Evolutionary conservation across 2,797 vertebrate genomes (phyloP).

Genomic region (Chrysocyon brachyurus): DNA sequence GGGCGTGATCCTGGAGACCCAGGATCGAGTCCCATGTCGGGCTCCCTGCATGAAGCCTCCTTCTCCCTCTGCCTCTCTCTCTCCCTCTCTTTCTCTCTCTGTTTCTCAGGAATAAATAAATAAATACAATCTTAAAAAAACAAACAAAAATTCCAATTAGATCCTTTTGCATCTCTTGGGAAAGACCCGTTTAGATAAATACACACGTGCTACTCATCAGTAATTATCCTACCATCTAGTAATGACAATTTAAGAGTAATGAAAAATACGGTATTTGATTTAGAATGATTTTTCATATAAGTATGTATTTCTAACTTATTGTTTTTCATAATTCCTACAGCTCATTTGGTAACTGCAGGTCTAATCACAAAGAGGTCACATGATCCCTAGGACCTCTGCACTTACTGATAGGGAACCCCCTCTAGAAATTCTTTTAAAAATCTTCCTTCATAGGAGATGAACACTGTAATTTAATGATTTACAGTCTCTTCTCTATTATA

Average conservation of each 20-base stretch:
- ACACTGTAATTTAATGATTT: background rate
- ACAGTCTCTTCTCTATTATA: background rate
- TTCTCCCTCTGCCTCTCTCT: no score
- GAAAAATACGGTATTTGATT: background rate
- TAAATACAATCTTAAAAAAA: no score
- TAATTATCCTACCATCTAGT: background rate
- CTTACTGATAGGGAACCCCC: background rate
- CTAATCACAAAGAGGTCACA: background rate
- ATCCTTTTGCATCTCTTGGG: background rate
- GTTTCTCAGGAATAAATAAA: no score
- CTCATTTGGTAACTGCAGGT: background rate
- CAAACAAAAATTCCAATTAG: background rate
- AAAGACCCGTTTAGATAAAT: background rate
- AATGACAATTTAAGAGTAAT: background rate
- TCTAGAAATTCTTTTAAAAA: background rate
- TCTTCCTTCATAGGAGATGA: background rate
- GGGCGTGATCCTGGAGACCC: no score
- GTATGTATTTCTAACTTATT: background rate
- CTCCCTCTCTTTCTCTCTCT: no score
- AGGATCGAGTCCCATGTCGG: no score
- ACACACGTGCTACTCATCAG: background rate
- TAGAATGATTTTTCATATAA: conserved; percentile 4
- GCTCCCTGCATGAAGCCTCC: no score
- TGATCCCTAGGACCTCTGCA: background rate
- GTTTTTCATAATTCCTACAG: background rate